These are phyloP conservation scores for Hemicordylus capensis DNA, from an alignment of 2,113 vertebrate genomes.

Conservation along the genomic window DNA sequence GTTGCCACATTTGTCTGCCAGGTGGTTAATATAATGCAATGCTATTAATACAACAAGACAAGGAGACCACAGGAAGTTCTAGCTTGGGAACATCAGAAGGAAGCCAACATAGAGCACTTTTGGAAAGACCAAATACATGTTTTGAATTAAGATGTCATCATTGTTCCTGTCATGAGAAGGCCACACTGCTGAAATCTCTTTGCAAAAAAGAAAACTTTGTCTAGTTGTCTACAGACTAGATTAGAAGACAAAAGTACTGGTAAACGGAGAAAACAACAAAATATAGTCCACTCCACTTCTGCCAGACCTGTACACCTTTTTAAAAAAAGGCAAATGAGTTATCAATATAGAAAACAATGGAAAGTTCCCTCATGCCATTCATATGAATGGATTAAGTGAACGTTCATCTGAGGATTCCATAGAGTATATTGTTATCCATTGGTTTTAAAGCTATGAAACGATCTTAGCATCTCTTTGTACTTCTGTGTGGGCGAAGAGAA, in stretches of 20 bases:
- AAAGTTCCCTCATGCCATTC: not conserved
- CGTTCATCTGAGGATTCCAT: not conserved
- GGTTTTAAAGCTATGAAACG: no score
- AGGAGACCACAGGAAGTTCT: slow-evolving; percentile 13
- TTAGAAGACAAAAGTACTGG: not conserved
- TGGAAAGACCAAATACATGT: not conserved
- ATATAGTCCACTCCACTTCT: not conserved
- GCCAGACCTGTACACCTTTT: not conserved
- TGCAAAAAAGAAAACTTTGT: not conserved
- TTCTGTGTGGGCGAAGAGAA: no score
- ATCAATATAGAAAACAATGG: not conserved
- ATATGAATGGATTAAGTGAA: not conserved
- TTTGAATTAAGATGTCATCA: slow-evolving; percentile 4
- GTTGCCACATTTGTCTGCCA: slow-evolving; percentile 8
- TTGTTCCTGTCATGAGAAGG: not conserved
- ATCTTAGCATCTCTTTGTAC: no score
- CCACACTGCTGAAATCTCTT: not conserved
- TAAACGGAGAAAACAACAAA: not conserved
- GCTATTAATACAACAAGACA: not conserved
- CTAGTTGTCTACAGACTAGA: not conserved
- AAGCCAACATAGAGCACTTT: not conserved
- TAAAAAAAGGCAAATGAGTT: not conserved
- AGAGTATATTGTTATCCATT: not conserved
- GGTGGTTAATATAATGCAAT: not conserved
- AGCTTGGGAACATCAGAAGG: slow-evolving; percentile 19